These are phyloP conservation scores for Drosophila yakuba DNA, from an alignment of 1,140 invertebrate genomes.

Conservation along the genomic window DNA sequence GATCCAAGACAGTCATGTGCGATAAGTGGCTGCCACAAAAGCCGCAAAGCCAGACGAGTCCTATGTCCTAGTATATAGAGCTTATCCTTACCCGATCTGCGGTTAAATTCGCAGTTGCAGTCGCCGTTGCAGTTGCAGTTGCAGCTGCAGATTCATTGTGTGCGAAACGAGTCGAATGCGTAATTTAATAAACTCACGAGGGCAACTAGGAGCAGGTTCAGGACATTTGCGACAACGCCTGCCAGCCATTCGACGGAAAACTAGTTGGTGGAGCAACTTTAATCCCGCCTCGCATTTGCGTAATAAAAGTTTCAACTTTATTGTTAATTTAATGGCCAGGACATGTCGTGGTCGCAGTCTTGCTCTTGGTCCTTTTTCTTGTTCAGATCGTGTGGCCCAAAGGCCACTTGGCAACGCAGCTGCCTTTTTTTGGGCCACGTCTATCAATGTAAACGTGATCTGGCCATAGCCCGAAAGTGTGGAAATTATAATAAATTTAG, in stretches of 20 bases:
- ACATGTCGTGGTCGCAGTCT: constrained; percentile 11
- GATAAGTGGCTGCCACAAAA: constrained; percentile 69
- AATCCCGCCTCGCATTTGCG: constrained; percentile 41
- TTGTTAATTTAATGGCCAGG: constrained; percentile 78
- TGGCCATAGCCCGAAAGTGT: constrained; percentile 57
- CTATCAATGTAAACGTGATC: constrained; percentile 71
- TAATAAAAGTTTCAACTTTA: constrained; percentile 76
- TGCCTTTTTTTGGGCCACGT: constrained; percentile 44
- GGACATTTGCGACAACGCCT: constrained; percentile 60
- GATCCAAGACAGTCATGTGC: constrained; percentile 41
- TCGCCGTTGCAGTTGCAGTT: constrained; percentile 42
- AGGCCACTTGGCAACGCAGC: constrained; percentile 35
- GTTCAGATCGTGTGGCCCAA: constrained; percentile 3
- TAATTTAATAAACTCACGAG: constrained; percentile 70
- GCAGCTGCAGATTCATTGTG: constrained; percentile 63
- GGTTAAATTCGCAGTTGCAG: constrained; percentile 32
- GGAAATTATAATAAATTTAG: constrained; percentile 82
- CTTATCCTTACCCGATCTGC: constrained; percentile 60
- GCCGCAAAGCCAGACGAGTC: constrained; percentile 33
- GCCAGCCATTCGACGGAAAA: constrained; percentile 51
- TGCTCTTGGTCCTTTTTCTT: neutral
- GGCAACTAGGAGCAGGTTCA: constrained; percentile 40
- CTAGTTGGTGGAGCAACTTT: constrained; percentile 47
- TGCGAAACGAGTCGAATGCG: constrained; percentile 75
- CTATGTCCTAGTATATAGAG: constrained; percentile 19